A percentile compares a stretch with the other conserved stretches of the same genome.
These are phyloP conservation scores for Zaprionus taronus DNA, from an alignment of 1,140 invertebrate species.

Conservation along the genomic window DNA sequence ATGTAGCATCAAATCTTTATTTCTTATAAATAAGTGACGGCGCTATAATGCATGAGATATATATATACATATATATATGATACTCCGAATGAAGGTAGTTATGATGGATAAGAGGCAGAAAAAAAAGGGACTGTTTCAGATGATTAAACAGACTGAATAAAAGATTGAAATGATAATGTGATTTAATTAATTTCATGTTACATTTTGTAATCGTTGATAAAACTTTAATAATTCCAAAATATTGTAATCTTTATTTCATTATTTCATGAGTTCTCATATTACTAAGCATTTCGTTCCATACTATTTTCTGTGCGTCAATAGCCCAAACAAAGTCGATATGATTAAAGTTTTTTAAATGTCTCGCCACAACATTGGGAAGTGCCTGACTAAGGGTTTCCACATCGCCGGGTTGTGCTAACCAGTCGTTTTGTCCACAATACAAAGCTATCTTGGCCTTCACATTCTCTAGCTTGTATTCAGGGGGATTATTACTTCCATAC, in stretches of 20 bases:
- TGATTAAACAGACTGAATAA: neutral
- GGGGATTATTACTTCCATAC: constrained; percentile 86
- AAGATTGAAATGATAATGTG: neutral
- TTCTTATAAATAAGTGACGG: too few species aligned
- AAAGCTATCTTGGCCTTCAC: constrained; percentile 87
- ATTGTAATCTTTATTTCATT: neutral
- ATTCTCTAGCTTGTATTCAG: constrained; percentile 87
- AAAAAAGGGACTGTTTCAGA: neutral
- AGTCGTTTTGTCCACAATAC: constrained; percentile 88
- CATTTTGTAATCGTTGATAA: too few species aligned
- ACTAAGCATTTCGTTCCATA: constrained; percentile 84
- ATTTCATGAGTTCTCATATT: constrained; percentile 72
- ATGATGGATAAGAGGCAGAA: too few species aligned
- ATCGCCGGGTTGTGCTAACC: constrained; percentile 86
- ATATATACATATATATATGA: too few species aligned
- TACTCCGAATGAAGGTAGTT: too few species aligned
- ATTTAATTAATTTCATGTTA: neutral
- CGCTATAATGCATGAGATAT: too few species aligned
- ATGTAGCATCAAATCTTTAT: neutral
- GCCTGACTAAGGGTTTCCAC: constrained; percentile 80
- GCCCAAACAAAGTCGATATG: constrained; percentile 87
- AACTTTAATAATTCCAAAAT: neutral
- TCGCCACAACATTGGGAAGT: constrained; percentile 84
- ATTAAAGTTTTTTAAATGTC: constrained; percentile 85
- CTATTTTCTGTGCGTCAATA: constrained; percentile 84